Evolutionary conservation across 64 coral and sea anemone genomes (phyloP), one percentile per base, ranked within the genome.

Genomic region (Dendrophyllia cribrosa): DNA sequence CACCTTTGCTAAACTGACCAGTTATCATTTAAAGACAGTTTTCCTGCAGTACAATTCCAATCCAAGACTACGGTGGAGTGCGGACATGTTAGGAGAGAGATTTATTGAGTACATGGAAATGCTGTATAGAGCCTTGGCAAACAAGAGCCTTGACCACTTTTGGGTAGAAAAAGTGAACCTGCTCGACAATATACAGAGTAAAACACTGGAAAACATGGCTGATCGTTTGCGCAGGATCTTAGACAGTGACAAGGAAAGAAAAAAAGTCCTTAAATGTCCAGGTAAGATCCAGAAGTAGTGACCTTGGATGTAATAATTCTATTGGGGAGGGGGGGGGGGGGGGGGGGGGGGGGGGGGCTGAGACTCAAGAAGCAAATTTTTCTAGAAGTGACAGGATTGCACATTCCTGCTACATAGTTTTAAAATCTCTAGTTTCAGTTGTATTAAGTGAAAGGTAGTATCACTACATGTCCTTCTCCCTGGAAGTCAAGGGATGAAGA

Each of bases 1-100:
- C 20, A 82, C 95, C 48, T 93, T 96, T 14, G 67, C 88, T 51
- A 90, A 96, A 59, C 47, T 96, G 23, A 96, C 86, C 22, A 90
- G 79, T 43, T 90, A 96, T 48, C 95, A 96, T 85, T 78, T 96
- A 22, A 93, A 96, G 52, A 93, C 95, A 79, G 79, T 82, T 21
- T 96, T 96, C 49, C 75, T 96, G 15, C 82, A 52, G 34, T 94
- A 94, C 87, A 94, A 89, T 56, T 53, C 58, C 44, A 23, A 65
- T 22, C 47, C 86, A 52, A 73, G 66, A 74, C 68, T 87, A 8
- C 56, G 82, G 9, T 96, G 95, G 95, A 72, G 86, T 89, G 56
- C 51, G 3, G 61, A 96, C 52, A 76, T 74, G 43, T 80, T 96
- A 46, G 95, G 86, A 26, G 72, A 87, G 4, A 86, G 91, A 52